Evolutionary conservation across 2,888 invertebrate genomes (phyloP), one percentile per base, ranked within the genome.

Genomic region (Netelia inedita): DNA sequence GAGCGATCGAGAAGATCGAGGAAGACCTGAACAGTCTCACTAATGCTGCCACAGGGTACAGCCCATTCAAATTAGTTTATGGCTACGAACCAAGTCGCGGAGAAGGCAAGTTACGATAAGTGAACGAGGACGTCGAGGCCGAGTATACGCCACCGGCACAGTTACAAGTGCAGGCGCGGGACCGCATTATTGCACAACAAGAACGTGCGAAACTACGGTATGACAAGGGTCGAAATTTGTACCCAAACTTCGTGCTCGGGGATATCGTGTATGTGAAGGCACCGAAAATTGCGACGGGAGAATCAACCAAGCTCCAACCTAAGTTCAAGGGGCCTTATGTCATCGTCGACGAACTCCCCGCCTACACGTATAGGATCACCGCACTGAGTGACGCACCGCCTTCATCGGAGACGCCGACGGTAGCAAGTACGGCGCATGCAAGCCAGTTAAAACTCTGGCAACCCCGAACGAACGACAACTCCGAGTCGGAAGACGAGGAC

Each of bases 41-140:
- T 14, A 89, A 86, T 28, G 85, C 85, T 43, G 86, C 85, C 2
- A 88, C 86, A 1, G 74, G 80, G 0, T 79, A 83, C 16, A 84
- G 84, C 1, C 88, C 88, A 0, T 86, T 85, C 14, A 84, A 87
- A 23, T 14, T 85, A 16, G 46, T 85, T 6, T 83, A 74, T 46
- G 88, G 87, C 0, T 87, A 79, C 14, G 72, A 50, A 0, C 82
- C 59, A 10, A 11, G 61, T 0, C 41, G 66, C 1, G 72, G 59
- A 1, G 78, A 82, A 3, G 78, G n/a, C n/a, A n/a, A n/a, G n/a
- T n/a, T n/a, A n/a, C n/a, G n/a, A n/a, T n/a, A n/a, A n/a, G n/a
- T n/a, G 73, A 0, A 16, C 16, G 19, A 2, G 35, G 53, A 0
- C 35, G 10, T 1, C 2, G 14, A 8, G 68, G 43, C 3, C 53